Base-by-base conservation (phyloP, 1,140 invertebrate genomes). In the Ceratina australensis region DNA sequence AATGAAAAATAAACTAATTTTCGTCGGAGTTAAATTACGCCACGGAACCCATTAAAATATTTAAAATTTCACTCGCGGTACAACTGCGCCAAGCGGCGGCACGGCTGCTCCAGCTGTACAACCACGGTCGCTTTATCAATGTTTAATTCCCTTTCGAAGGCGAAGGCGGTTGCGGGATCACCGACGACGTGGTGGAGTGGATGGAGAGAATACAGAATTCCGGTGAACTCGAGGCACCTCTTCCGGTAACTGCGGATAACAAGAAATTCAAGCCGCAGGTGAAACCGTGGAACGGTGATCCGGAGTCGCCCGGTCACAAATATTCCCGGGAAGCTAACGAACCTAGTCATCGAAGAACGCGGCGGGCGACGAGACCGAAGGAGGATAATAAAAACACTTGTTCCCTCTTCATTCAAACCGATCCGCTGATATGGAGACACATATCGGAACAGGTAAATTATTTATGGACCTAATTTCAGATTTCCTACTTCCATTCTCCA, bases 401-500 rank as follows among this genome's bases (percentile, higher is more conserved):
- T 91, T 98, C 97, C 47, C 94, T 99, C 18, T 99, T 98, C 90
- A 98, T 99, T 90, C 98, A 99, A 92, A 99, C 98, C 15, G 98
- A 99, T 94, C 98, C 98, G 78, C 95, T 98, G 75, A 96, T 99
- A 88, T 99, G 98, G 97, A 95, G 96, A 86, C 97, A 99, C 89
- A 97, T 99, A 86, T 92, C 93, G 33, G 93, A 94, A 81, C 93
- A 94, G 92, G 94, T 94, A 90, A 85, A 63, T 47, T 10, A 24
- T 49, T 54, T 18, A 59, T 50, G 56, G 33, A 42, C 33, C 33
- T 42, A 42, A 42, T 42, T 42, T 10, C 33, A 42, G 5, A 42
- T 10, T 10, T 3, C 33, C 33, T 42, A 10, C 33, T 10, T n/a
- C n/a, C n/a, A n/a, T 42, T 42, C 7, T 42, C 0, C 33, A 3